Percentiles rank a stretch among this genome's conserved stretches.
Evolutionary conservation across 2,797 vertebrate genomes (phyloP).

Genomic region (Emys orbicularis): DNA sequence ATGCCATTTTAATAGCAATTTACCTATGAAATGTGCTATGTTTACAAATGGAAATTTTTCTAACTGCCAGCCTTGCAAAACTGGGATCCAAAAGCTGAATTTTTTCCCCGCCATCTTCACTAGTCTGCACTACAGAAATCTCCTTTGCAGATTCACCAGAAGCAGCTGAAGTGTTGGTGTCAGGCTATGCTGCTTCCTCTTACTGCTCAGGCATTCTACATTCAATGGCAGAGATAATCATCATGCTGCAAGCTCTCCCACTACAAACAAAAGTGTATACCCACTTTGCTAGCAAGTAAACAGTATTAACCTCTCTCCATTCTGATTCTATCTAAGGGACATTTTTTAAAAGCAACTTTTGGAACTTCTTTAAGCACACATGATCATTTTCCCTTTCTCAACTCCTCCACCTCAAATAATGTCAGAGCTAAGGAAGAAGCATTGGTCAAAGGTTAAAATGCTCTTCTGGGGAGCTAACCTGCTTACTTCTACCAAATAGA

Average conservation of each 20-base stretch:
- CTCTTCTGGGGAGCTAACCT: constrained; percentile 24
- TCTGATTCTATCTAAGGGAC: neutral
- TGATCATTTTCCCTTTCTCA: constrained; percentile 30
- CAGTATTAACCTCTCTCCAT: neutral
- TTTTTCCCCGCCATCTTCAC: neutral
- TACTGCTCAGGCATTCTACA: neutral
- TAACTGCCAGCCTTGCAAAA: neutral
- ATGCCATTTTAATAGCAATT: neutral
- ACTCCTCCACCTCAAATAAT: constrained; percentile 18
- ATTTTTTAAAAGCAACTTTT: neutral
- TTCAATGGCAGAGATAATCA: neutral
- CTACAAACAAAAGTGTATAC: neutral
- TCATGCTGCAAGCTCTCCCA: neutral
- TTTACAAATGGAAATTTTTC: neutral
- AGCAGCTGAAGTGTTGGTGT: neutral
- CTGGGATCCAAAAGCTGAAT: neutral
- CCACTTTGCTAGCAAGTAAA: neutral
- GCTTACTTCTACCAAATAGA: constrained; percentile 51
- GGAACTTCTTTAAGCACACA: neutral
- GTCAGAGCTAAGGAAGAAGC: constrained; percentile 9
- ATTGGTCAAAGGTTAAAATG: constrained; percentile 59
- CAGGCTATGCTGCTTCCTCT: neutral
- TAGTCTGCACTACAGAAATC: neutral
- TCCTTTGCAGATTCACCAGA: neutral
- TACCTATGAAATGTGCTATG: neutral